Conservation (phyloP, 2,113 vertebrate species). For the Eretmochelys imbricata region DNA sequence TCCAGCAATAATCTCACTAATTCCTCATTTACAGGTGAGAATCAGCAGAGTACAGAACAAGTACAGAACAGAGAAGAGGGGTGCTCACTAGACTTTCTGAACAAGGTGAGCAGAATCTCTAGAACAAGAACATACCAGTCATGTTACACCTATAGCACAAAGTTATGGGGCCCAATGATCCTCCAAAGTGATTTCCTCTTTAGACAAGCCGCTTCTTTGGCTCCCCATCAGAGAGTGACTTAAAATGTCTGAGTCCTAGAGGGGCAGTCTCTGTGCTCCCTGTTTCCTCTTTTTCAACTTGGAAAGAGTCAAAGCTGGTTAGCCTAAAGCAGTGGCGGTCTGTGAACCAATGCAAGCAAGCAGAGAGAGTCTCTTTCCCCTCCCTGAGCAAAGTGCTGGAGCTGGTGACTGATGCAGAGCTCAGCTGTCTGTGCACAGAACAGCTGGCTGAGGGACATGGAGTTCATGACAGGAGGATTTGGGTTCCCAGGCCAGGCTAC, state of each 20-base stretch:
- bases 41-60: not conserved
- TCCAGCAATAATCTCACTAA: not conserved
- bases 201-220: not conserved
- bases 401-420: not conserved
- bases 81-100: not conserved
- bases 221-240: not conserved
- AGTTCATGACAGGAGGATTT: not conserved
- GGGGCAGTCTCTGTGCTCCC: not conserved
- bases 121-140: not conserved
- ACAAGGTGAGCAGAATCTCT: not conserved
- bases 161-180: not conserved
- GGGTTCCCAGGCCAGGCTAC: not conserved
- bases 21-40: not conserved
- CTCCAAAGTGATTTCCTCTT: not conserved
- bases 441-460: not conserved
- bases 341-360: not conserved
- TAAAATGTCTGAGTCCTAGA: not conserved
- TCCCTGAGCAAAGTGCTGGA: fast-evolving
- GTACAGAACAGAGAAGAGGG: not conserved
- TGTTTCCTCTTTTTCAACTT: not conserved
- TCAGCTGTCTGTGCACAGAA: not conserved
- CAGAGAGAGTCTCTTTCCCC: not conserved
- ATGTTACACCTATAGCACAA: not conserved
- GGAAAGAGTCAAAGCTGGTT: not conserved
- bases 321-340: not conserved